Base-by-base conservation (phyloP, 2,797 vertebrate genomes). In the Carduelis carduelis region DNA sequence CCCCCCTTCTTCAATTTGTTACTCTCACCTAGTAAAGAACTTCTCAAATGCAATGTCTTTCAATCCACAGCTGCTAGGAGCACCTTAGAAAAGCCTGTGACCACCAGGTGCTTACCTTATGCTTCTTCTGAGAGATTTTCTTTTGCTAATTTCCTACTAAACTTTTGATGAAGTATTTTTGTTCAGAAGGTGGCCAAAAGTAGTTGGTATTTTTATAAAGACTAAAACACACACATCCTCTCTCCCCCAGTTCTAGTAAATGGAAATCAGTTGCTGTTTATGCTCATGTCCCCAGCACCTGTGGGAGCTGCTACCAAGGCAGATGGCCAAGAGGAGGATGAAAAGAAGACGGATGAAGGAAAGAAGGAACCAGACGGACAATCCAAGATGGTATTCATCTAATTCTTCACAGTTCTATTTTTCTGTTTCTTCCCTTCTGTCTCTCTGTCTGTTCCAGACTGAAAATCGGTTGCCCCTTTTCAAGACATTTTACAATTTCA, bases 261-360 rank as follows among this genome's bases (percentile, higher is more conserved):
- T 1, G 8, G 28, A 77, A 87, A 69, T 24, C 53, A 22, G 70
- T 72, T 2, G 0, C 59, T 89, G 0, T 34, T 60, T 12, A 17
- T 39, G 47, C 28, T 92, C 21, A 56, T 82, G 75, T 89, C 66
- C 56, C 43, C 60, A 84, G 66, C 71, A 93, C 71, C 56, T 77
- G 75, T 72, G 75, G 56, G 78, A 83, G 68, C 71, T 87, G 87
- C 84, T 66, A 72, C 28, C 56, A 94, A 61, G 82, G 78, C 93
- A 94, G 93, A 85, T 91, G 87, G 94, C 64, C 71, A 87, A 85
- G 17, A 79, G 22, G 22, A 87, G 14, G 60, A 91, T 80, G 75
- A 94, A 94, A 93, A 88, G 68, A 79, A 32, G 37, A 83, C 0
- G 9, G 41, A 92, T 91, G 82, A 92, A 82, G 83, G 32, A 79